phyloP scores from a whole-genome alignment of 2,113 vertebrate genomes.

The Canis aureus region DNA sequence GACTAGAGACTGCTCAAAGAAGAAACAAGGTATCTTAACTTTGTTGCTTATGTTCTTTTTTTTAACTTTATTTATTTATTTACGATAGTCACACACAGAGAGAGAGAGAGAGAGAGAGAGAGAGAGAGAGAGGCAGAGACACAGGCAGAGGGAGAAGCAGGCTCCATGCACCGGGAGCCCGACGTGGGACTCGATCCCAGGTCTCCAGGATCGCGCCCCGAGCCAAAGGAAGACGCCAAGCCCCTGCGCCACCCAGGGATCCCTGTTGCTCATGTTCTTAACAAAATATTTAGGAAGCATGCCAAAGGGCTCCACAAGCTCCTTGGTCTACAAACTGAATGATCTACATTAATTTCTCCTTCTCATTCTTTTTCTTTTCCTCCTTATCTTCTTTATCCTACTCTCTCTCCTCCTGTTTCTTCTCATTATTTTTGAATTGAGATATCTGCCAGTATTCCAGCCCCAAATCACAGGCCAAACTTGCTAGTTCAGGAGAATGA shows the following conservation, averaged over 20 bases:
- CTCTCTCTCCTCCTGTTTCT: background rate
- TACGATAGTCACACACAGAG: too few species aligned
- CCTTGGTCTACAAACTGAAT: background rate
- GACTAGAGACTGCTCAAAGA: background rate
- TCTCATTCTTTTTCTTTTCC: background rate
- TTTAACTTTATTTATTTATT: too few species aligned
- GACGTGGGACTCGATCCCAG: too few species aligned
- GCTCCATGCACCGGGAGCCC: too few species aligned
- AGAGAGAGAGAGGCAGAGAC: too few species aligned
- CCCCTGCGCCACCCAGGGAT: too few species aligned
- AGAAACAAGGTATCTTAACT: background rate
- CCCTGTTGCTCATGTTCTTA: background rate
- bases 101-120: too few species aligned
- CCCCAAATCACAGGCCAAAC: background rate
- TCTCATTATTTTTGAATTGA: background rate
- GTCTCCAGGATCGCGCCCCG: too few species aligned
- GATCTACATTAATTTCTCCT: background rate
- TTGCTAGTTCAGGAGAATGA: background rate
- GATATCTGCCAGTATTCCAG: background rate
- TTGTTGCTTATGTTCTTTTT: background rate
- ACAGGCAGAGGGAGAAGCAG: too few species aligned
- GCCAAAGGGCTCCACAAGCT: background rate
- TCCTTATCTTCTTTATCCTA: background rate
- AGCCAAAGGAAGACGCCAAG: too few species aligned
- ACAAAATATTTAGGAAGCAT: background rate